A percentile compares a stretch with the other conserved stretches of the same genome.
These are phyloP conservation scores for Operophtera brumata DNA, from an alignment of 2,888 invertebrate species.

Conservation along the genomic window DNA sequence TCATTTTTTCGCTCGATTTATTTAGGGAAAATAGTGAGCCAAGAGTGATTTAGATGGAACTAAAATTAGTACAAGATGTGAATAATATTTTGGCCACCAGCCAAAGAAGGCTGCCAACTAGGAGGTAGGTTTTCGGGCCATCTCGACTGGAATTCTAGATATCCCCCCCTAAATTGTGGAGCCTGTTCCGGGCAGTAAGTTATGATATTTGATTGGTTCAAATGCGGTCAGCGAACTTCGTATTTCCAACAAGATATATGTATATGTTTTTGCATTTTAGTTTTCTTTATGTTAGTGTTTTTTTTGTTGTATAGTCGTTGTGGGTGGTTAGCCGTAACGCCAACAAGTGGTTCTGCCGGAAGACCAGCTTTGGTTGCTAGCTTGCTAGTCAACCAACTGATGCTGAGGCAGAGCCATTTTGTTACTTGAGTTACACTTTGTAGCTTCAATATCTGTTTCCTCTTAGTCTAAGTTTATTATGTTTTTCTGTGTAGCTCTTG, in stretches of 20 bases:
- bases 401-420: no score
- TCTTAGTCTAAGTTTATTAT: no score
- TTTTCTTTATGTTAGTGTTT: no score
- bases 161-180: slow-evolving; percentile 12
- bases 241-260: not conserved
- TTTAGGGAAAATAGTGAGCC: not conserved
- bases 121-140: slow-evolving; percentile 11
- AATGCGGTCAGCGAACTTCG: slow-evolving; percentile 1
- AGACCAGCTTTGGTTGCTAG: no score
- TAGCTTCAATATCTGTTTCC: no score
- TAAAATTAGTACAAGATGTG: slow-evolving; percentile 1
- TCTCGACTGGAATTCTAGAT: slow-evolving; percentile 10
- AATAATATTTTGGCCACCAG: slow-evolving; percentile 10
- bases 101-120: slow-evolving; percentile 18
- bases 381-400: no score
- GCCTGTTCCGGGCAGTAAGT: slow-evolving; percentile 6
- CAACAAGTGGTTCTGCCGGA: no score
- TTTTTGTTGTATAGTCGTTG: no score
- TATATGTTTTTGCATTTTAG: no score
- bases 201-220: slow-evolving; percentile 3
- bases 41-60: slow-evolving; percentile 2
- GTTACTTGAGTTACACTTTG: no score
- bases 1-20: not conserved
- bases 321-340: no score
- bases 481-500: no score